Evolutionary conservation across 2,113 vertebrate genomes (phyloP).

Genomic region (Etheostoma cragini): DNA sequence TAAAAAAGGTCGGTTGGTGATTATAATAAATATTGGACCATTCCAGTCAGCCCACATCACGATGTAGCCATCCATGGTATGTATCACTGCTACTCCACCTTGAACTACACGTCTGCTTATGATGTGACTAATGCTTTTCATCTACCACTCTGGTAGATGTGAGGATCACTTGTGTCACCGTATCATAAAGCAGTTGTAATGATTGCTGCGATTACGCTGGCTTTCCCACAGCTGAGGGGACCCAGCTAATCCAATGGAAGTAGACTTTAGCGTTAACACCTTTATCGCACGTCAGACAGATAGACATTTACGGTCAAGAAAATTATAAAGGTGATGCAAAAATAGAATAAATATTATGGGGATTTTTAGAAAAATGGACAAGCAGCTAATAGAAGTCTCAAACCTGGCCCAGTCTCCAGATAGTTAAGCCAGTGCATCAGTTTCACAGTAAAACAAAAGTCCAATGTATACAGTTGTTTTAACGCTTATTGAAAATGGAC

Average conservation of each 20-base stretch:
- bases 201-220: slow-evolving; percentile 37
- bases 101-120: slow-evolving; percentile 37
- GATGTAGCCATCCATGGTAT: neutral
- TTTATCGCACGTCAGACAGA: neutral
- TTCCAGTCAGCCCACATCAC: neutral
- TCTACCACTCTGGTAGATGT: slow-evolving; percentile 12
- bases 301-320: neutral
- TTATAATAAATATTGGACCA: neutral
- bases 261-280: neutral
- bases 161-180: slow-evolving; percentile 34
- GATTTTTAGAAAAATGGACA: neutral
- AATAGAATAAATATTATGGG: too few relatives aligned
- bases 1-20: neutral
- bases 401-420: neutral
- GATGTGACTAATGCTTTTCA: slow-evolving; percentile 55
- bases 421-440: neutral
- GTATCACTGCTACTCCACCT: slow-evolving; percentile 35
- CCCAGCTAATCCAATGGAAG: neutral
- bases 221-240: slow-evolving; percentile 22
- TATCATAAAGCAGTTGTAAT: slow-evolving; percentile 35
- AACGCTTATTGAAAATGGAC: neutral
- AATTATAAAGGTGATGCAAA: neutral
- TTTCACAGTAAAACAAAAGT: neutral
- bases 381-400: neutral
- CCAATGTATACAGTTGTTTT: neutral